phyloP scores from a whole-genome alignment of 2,888 invertebrate genomes.

The Melipona beecheii region DNA sequence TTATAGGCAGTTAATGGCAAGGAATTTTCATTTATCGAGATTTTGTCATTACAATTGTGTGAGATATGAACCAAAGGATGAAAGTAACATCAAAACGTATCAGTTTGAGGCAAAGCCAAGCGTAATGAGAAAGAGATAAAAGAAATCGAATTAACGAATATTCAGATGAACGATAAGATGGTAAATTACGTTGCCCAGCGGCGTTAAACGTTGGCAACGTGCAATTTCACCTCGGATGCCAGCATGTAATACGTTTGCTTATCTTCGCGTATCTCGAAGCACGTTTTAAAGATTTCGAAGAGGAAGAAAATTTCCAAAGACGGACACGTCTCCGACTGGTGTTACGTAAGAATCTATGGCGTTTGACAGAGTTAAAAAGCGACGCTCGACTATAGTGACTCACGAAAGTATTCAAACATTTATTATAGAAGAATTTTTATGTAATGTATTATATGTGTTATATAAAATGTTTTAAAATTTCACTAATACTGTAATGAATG shows the following conservation, averaged over 20 bases:
- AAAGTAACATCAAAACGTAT: constrained; percentile 2
- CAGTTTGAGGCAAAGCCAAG: not conserved
- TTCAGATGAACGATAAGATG: constrained; percentile 1
- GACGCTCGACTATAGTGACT: too few species aligned
- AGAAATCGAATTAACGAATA: constrained; percentile 1
- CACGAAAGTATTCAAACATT: too few species aligned
- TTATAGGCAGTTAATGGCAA: not conserved
- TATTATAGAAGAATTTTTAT: too few species aligned
- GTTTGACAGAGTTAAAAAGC: constrained; percentile 30
- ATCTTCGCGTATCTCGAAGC: not conserved
- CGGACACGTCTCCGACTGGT: constrained; percentile 42
- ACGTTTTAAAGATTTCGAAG: not conserved
- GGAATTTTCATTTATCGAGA: not conserved
- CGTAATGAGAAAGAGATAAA: not conserved
- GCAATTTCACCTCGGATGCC: constrained; percentile 12
- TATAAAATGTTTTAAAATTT: too few species aligned
- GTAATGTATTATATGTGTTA: too few species aligned
- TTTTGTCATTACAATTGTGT: not conserved
- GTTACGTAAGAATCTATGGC: constrained; percentile 52
- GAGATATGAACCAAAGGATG: not conserved
- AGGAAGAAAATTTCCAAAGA: constrained; percentile 11
- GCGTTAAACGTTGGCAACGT: not conserved
- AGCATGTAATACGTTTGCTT: not conserved
- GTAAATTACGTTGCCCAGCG: not conserved
- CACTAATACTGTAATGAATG: too few species aligned